A percentile compares a stretch with the other conserved stretches of the same genome.
These are phyloP conservation scores for Bufo bufo DNA, from an alignment of 2,113 vertebrate genomes.

Conservation along the genomic window DNA sequence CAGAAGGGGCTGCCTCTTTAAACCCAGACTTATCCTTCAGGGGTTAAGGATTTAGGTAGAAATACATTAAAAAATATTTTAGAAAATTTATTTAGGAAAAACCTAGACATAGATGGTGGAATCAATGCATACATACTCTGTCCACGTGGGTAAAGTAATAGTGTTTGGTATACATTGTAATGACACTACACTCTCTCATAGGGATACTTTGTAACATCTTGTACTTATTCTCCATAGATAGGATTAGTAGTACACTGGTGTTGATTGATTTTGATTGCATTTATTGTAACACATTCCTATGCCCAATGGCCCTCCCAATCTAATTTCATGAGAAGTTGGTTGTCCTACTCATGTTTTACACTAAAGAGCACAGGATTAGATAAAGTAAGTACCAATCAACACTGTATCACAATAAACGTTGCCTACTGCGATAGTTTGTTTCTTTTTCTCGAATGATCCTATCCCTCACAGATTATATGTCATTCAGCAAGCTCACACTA, in stretches of 20 bases:
- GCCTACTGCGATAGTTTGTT: neutral
- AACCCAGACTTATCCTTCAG: too few relatives aligned
- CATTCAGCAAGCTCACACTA: conserved; percentile 43
- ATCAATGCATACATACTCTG: neutral
- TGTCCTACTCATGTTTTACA: neutral
- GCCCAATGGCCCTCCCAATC: neutral
- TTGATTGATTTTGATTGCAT: neutral
- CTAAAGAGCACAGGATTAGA: neutral
- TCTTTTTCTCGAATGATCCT: neutral
- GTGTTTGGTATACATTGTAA: neutral
- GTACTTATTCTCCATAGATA: neutral
- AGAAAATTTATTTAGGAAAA: too few relatives aligned
- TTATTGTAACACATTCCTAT: neutral
- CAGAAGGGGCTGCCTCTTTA: too few relatives aligned
- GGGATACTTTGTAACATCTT: neutral
- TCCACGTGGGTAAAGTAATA: too few relatives aligned
- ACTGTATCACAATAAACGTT: neutral
- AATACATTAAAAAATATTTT: too few relatives aligned
- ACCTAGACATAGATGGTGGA: neutral
- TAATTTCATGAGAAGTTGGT: neutral
- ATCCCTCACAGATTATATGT: conserved; percentile 36
- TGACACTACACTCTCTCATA: neutral
- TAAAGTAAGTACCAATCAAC: neutral
- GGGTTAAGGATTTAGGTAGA: too few relatives aligned
- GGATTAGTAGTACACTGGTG: neutral